phyloP scores from a whole-genome alignment of 2,888 invertebrate species.

The Trichopria drosophilae region DNA sequence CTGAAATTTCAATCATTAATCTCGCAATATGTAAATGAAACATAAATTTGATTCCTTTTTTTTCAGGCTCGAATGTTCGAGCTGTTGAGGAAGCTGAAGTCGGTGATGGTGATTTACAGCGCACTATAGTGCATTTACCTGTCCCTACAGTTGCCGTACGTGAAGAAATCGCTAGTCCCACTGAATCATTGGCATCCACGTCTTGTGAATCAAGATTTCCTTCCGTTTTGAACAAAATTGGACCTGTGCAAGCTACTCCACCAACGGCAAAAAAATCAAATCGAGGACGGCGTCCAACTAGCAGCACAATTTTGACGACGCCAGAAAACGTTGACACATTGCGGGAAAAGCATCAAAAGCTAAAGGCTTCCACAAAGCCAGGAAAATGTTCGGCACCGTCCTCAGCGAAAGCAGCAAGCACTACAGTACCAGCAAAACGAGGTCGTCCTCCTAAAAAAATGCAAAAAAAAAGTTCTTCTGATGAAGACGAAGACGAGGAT shows the following conservation, averaged over 20 bases:
- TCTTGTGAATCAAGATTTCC: constrained; percentile 5
- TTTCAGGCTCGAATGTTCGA: too few relatives aligned
- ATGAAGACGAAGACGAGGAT: too few relatives aligned
- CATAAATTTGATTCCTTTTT: too few relatives aligned
- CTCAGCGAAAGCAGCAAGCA: not conserved
- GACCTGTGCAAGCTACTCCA: not conserved
- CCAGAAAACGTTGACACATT: constrained; percentile 1
- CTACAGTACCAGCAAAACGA: constrained; percentile 10
- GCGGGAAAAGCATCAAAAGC: constrained; percentile 5
- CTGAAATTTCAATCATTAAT: too few relatives aligned
- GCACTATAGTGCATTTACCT: too few relatives aligned
- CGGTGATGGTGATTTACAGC: too few relatives aligned
- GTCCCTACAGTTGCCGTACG: too few relatives aligned
- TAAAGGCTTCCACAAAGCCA: not conserved
- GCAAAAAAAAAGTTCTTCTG: too few relatives aligned
- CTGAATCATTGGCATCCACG: not conserved
- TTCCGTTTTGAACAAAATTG: not conserved
- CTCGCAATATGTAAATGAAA: too few relatives aligned
- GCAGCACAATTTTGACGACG: constrained; percentile 5
- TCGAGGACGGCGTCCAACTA: constrained; percentile 4
- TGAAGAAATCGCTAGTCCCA: not conserved
- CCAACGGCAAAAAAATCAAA: constrained; percentile 6
- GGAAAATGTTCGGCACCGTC: not conserved
- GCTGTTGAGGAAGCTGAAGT: too few relatives aligned
- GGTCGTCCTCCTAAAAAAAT: constrained; percentile 6